Base-by-base conservation (phyloP, 2,113 vertebrate genomes). In the Triplophysa rosa region DNA sequence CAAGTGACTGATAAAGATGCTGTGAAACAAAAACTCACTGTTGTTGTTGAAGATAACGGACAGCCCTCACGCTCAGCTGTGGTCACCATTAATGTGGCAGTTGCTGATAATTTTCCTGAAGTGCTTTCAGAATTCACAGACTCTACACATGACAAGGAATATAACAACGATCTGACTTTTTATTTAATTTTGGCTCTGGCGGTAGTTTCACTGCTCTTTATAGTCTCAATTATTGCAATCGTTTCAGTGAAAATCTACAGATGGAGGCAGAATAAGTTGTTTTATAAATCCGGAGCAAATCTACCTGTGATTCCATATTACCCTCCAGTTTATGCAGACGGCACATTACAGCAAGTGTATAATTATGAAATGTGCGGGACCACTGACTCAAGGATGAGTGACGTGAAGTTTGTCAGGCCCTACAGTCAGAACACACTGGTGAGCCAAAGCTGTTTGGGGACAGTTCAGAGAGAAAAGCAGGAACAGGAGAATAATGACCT, bases 41-140 rank as follows among this genome's bases (percentile, higher is more conserved):
- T 85, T 81, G 75, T 85, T 76, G 84, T 85, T 73, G 80, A 85
- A 78, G 84, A 85, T 78, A 85, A 85, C 47, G 84, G 84, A 61
- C 78, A 80, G 69, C 81, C 84, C 23, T 78, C 81, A 78, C 84
- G 81, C 62, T 85, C 84, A 78, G 84, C 81, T 83, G 70, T 76
- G 63, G 84, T 85, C 81, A 80, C 79, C 71, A 79, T 85, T 65
- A 85, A 82, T 61, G 82, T 84, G 49, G 80, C 68, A 62, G 80
- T 84, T 92, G 90, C 91, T 17, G 90, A 93, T 78, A 89, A 88
- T 66, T 93, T 93, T 79, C 91, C 91, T 23, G 88, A 93, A 88
- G 82, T 90, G 68, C 82, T 89, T 75, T 90, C 89, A 45, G 91
- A 90, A 84, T 90, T 86, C 61, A 82, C 78, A n/a, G 85, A 84